phyloP scores from a whole-genome alignment of 2,113 vertebrate species.

The Microcebus lehilahytsara region DNA sequence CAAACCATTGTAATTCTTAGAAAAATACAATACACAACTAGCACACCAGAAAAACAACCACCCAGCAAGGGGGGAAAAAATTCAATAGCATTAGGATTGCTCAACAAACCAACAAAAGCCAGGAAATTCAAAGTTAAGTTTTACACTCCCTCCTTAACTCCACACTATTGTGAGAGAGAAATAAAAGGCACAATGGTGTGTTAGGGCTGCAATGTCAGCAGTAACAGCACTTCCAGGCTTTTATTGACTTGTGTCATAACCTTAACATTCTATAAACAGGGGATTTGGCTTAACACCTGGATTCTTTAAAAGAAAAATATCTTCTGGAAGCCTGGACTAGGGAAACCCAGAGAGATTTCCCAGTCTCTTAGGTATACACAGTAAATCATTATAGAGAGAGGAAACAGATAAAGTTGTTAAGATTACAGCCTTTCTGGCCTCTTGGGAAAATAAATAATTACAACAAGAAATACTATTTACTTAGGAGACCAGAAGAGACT shows the following conservation, averaged over 20 bases:
- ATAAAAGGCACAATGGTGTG: slow-evolving; percentile 67
- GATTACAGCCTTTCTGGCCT: slow-evolving; percentile 68
- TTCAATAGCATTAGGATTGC: slow-evolving; percentile 67
- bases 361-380: slow-evolving; percentile 59
- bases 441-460: slow-evolving; percentile 77
- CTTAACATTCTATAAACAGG: slow-evolving; percentile 76
- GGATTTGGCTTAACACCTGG: slow-evolving; percentile 66
- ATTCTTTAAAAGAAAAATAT: slow-evolving; percentile 68
- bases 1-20: slow-evolving; percentile 57
- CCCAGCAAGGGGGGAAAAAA: background rate
- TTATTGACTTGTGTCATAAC: slow-evolving; percentile 72
- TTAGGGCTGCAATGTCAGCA: slow-evolving; percentile 56
- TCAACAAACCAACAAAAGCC: slow-evolving; percentile 74
- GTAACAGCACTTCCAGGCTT: slow-evolving; percentile 65
- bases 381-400: slow-evolving; percentile 68
- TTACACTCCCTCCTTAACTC: slow-evolving; percentile 69
- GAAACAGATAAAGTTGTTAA: slow-evolving; percentile 74
- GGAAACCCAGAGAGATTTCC: slow-evolving; percentile 44
- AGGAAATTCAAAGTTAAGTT: slow-evolving; percentile 81
- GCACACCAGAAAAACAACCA: slow-evolving; percentile 67
- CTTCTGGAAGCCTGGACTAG: slow-evolving; percentile 59
- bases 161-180: slow-evolving; percentile 64
- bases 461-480: slow-evolving; percentile 73
- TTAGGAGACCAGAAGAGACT: slow-evolving; percentile 70
- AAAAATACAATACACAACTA: slow-evolving; percentile 63